Evolutionary conservation across 2,888 invertebrate genomes (phyloP), one percentile per base, ranked within the genome.

Genomic region (Synergus gifuensis): DNA sequence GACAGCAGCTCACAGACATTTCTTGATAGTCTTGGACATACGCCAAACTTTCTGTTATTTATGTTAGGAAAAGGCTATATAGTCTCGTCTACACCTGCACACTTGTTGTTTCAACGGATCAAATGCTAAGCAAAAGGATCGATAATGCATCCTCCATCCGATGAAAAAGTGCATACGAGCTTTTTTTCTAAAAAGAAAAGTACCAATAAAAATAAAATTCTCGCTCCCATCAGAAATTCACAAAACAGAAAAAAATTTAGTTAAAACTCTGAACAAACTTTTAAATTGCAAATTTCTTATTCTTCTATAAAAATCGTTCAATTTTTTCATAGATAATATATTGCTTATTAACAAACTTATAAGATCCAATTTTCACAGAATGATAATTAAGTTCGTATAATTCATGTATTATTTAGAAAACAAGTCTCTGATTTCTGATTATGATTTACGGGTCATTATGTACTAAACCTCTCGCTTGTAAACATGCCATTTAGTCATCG

Each of bases 11-110:
- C 22, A 64, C 54, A 73, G 73, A 73, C 73, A 54, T 73, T 73
- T 36, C 73, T 73, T 69, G 69, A 69, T 54, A 73, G 54, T n/a
- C 36, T 73, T 73, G 73, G 73, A 73, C 36, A 54, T 40, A 73
- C 54, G 73, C 73, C 73, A 73, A 73, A 73, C 54, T 73, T 54
- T 73, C 73, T 54, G 73, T 73, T 73, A 73, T 73, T 73, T 73
- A 73, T 73, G 73, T 54, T 73, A 54, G 49, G 36, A 54, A 54
- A 73, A 73, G 73, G 54, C 54, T 54, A n/a, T 36, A 54, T 49
- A 73, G 36, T 73, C 73, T 36, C 36, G 49, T 54, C 73, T 73
- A 73, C 73, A 73, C 40, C 73, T 73, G 73, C 46, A 73, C 54
- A 73, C 73, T 73, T 73, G 73, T 73, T 73, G 69, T 73, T 73